Base-by-base conservation (phyloP, 2,113 vertebrate species). In the Sisor rabdophorus region DNA sequence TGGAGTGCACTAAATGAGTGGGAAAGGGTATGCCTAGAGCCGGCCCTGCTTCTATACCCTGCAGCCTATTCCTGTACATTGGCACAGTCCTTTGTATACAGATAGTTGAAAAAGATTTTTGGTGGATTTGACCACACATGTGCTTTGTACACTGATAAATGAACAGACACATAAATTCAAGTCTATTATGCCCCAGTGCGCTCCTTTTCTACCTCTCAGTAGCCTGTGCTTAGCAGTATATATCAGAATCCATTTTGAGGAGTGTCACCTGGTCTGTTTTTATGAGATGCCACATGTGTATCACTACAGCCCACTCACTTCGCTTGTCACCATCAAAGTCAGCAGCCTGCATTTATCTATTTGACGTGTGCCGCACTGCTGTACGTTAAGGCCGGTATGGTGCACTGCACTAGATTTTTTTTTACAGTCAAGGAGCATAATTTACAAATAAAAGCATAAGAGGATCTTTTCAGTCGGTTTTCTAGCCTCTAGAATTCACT, bases 381-480 rank as follows among this genome's bases (percentile, higher is more conserved):
- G 81, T 87, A 90, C 82, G 88, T 88, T 82, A 77, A 50, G 79
- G 47, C 26, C 64, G 74, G 76, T 79, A 53, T 72, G 47, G 36
- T 56, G 65, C 65, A 69, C 65, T 52, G 44, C 65, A 44, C 71
- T 59, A 52, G 67, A 20, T 11, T 63, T 60, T 73, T 44, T 47
- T 55, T 63, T 19, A 47, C 44, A 36, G 72, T 63, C 52, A 54
- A 55, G 64, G 48, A 50, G 53, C 61, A 30, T 59, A 76, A 71
- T 76, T 76, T 32, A 53, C 56, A 22, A 65, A 55, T 50, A 78
- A 58, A 79, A 48, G 64, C 30, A 60, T 24, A 12, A 76, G 64
- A 61, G 53, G 36, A 78, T 69, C 73, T 58, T 70, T 76, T 77
- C 40, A 61, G 47, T 26, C 9, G 26, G 30, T 15, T 22, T 22